These are phyloP conservation scores for Scaptomyza polygonia DNA, from an alignment of 2,888 invertebrate species.

Conservation along the genomic window DNA sequence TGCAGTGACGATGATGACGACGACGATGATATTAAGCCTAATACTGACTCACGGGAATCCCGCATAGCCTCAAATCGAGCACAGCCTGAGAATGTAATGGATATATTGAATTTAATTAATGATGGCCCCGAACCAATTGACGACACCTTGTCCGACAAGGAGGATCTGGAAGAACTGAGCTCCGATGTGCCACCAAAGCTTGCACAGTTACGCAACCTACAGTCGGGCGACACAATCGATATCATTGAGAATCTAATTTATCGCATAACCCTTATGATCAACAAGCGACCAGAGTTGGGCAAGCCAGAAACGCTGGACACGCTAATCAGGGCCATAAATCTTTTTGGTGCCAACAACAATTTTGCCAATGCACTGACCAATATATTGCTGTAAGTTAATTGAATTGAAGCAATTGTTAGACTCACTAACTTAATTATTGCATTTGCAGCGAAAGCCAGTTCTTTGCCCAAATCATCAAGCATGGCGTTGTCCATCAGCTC, in stretches of 20 bases:
- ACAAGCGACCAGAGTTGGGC: conserved; percentile 81
- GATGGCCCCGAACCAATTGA: conserved; percentile 79
- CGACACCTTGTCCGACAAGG: conserved; percentile 81
- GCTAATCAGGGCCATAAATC: conserved; percentile 81
- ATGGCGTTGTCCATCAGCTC: conserved; percentile 82
- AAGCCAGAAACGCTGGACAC: conserved; percentile 82
- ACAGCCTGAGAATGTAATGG: conserved; percentile 67
- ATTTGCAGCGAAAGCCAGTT: conserved; percentile 82
- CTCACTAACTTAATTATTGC: neutral
- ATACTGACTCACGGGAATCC: conserved; percentile 51
- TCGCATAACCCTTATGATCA: conserved; percentile 80
- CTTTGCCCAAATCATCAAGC: conserved; percentile 82
- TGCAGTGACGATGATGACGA: conserved; percentile 84
- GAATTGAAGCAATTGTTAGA: too few relatives aligned
- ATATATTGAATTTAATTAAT: conserved; percentile 82
- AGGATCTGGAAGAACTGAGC: conserved; percentile 82
- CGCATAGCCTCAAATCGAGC: conserved; percentile 62
- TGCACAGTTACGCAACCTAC: conserved; percentile 55
- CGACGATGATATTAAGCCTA: conserved; percentile 64
- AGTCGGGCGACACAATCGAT: conserved; percentile 75
- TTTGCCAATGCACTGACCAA: conserved; percentile 82
- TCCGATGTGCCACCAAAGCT: conserved; percentile 75
- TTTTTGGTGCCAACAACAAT: conserved; percentile 81
- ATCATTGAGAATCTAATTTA: conserved; percentile 83
- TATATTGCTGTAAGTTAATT: conserved; percentile 80